Evolutionary conservation across 2,888 invertebrate species (phyloP), one percentile per base, ranked within the genome.

Genomic region (Lymantria dispar): DNA sequence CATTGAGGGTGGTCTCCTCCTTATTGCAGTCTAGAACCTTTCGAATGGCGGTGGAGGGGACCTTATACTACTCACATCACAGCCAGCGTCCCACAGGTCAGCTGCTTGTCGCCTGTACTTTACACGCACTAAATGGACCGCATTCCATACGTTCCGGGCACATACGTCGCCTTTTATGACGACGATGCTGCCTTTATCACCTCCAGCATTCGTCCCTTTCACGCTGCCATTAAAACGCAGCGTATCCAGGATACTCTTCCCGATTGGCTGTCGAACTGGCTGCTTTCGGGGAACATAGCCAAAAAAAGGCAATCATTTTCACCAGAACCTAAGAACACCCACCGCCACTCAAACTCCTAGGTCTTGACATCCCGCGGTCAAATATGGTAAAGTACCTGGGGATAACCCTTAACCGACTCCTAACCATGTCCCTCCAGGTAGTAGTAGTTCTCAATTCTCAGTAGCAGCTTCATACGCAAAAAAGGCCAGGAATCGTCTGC

Each of bases 201-300:
- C 1, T n/a, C 38, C 5, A n/a, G n/a, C 7, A 11, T 38, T 1
- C 10, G 3, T 0, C 12, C 12, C 38, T 12, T 12, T 10, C 38
- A 38, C 12, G 38, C 38, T 11, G 38, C 12, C 7, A 12, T 12
- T 3, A 38, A 38, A 12, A 38, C 12, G 38, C 38, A 38, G 38
- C 1, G 12, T 3, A 12, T 12, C 2, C 38, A 8, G 2, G 12
- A 38, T 12, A 12, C 12, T 2, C 3, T 47, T 0, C 43, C 43
- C 12, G 30, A 43, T 36, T 57, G 57, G 60, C 29, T 48, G 38
- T 39, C 43, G 10, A 30, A 43, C 38, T 57, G 57, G 60, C 29
- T 48, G 38, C 22, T 22, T 3, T 22, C 22, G 22, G 22, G 22
- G n/a, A 22, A 3, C 22, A 3, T 22, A 22, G 2, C 5, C 22